Base-by-base conservation (phyloP, 2,797 vertebrate species). In the Alauda arvensis region DNA sequence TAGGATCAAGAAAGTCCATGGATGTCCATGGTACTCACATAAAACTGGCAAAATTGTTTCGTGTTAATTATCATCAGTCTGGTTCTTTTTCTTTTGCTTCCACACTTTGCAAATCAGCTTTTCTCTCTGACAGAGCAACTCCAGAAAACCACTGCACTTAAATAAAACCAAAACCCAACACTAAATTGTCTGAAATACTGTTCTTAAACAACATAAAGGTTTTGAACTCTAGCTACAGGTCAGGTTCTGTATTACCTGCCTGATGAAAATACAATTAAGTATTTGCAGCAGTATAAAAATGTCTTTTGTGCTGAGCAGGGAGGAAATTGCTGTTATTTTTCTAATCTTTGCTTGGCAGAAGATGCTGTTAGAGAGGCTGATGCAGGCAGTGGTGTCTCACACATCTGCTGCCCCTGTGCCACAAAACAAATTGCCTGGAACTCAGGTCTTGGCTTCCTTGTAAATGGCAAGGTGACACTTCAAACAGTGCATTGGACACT, bases 251-350 rank as follows among this genome's bases (percentile, higher is more conserved):
- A 6, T 56, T 28, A 53, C 37, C 80, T 92, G 21, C 76, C 26
- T 62, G 49, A 60, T 61, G 39, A 72, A 84, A 78, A 66, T 28
- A 37, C 15, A 55, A 19, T 74, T 49, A 70, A 77, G 76, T 65
- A 57, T 55, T 74, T 80, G 55, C 59, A 77, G 55, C 55, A 31
- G n/a, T 62, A 57, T 28, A 82, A 71, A 67, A 79, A 67, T 40
- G 33, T 13, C 18, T 51, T 48, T 42, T 79, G 49, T 67, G 71
- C 59, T 46, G n/a, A 78, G 59, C 4, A 4, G 34, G 34, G 39
- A 69, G 61, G 52, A 78, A 90, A 87, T 69, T 53, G 49, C 53
- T 88, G 68, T 45, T 53, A 18, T 51, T 82, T 88, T 84, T 67
- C 49, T 56, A 29, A 53, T 70, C 57, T 86, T 46, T 68, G 24